Conservation (phyloP, 2,888 invertebrate genomes). For the Stratiomys singularior region DNA sequence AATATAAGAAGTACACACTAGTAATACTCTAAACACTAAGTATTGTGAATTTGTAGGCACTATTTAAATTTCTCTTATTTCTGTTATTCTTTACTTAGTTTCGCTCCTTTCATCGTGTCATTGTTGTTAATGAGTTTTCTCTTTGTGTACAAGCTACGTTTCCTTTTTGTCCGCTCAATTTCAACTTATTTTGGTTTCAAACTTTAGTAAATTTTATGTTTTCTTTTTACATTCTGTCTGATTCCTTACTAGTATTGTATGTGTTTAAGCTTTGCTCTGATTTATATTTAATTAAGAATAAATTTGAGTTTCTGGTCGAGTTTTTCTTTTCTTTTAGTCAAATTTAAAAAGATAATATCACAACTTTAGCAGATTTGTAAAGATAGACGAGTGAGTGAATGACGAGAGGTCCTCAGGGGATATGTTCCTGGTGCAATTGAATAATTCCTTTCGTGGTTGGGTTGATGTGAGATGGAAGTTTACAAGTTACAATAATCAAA, state of each 20-base stretch:
- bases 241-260: no score
- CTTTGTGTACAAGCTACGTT: not conserved
- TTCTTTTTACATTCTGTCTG: not conserved
- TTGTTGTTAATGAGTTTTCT: not conserved
- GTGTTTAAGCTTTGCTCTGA: not conserved
- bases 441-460: not conserved
- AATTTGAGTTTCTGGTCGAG: not conserved
- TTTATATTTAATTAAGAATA: not conserved
- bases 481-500: no score
- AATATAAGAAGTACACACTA: conserved; percentile 54
- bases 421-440: not conserved
- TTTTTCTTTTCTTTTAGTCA: not conserved
- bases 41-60: conserved; percentile 68
- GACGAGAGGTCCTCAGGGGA: not conserved
- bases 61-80: conserved; percentile 54
- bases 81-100: conserved; percentile 11
- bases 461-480: not conserved
- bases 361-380: conserved; percentile 37
- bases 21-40: conserved; percentile 64
- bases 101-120: not conserved
- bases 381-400: conserved; percentile 9
- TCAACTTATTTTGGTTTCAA: not conserved
- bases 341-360: conserved; percentile 30
- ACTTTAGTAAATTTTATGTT: not conserved
- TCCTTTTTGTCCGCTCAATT: not conserved